Evolutionary conservation across 1,140 invertebrate species (phyloP).

Genomic region (Nasonia vitripennis): DNA sequence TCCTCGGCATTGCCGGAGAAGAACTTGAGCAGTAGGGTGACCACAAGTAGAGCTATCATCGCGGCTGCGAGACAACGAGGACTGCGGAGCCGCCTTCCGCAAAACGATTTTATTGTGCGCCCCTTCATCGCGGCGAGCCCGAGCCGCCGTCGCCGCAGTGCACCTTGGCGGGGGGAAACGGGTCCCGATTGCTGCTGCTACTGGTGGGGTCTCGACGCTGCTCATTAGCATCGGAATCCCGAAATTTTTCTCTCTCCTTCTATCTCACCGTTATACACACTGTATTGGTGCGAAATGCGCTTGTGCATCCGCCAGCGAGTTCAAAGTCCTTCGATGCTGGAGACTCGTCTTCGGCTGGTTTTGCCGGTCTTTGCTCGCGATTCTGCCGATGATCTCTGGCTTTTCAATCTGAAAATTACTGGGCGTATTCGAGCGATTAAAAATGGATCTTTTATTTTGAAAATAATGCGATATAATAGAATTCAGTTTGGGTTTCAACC

Average conservation of each 20-base stretch:
- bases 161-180: conserved; percentile 1
- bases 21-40: conserved; percentile 48
- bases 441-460: too few relatives aligned
- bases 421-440: too few relatives aligned
- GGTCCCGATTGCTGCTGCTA: neutral
- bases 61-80: conserved; percentile 43
- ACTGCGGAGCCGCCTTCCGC: conserved; percentile 12
- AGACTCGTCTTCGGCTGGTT: neutral
- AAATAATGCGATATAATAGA: too few relatives aligned
- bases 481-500: too few relatives aligned
- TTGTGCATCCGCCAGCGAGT: neutral
- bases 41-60: conserved; percentile 59
- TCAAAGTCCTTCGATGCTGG: conserved; percentile 8
- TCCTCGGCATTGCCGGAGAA: conserved; percentile 46
- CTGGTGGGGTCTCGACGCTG: neutral
- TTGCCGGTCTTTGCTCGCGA: neutral
- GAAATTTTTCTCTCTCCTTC: conserved; percentile 4
- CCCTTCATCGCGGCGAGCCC: conserved; percentile 22
- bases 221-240: conserved; percentile 44
- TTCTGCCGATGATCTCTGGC: neutral
- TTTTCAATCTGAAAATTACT: neutral
- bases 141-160: neutral
- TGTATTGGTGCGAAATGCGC: neutral
- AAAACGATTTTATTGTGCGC: conserved; percentile 35
- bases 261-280: neutral